These are phyloP conservation scores for Diarsia mendica DNA, from an alignment of 2,888 invertebrate genomes.

Conservation along the genomic window DNA sequence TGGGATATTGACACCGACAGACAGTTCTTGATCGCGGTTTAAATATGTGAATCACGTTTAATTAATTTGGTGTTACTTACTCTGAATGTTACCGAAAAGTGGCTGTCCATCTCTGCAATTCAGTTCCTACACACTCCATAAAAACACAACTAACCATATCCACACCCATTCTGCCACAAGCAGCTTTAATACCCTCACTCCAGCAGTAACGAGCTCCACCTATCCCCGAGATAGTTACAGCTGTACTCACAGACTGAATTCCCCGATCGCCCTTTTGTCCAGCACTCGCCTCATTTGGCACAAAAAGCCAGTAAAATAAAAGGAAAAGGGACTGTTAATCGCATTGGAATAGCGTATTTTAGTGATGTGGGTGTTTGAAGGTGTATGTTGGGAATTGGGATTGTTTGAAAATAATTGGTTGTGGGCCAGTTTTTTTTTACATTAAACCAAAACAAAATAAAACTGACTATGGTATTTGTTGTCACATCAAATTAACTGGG, in stretches of 20 bases:
- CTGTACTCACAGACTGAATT: constrained; percentile 8
- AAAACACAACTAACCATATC: neutral
- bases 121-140: too few species aligned
- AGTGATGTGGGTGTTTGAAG: neutral
- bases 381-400: neutral
- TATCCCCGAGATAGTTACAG: constrained; percentile 22
- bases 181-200: constrained; percentile 26
- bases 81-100: neutral
- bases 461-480: too few species aligned
- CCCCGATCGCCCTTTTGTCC: constrained; percentile 50
- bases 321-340: constrained; percentile 37
- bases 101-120: neutral
- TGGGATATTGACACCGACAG: too few species aligned
- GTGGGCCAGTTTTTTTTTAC: neutral
- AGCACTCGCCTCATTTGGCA: constrained; percentile 38
- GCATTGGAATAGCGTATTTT: constrained; percentile 41
- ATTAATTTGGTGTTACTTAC: neutral
- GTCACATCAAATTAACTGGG: too few species aligned
- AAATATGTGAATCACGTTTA: neutral
- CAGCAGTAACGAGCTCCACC: constrained; percentile 29
- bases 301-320: constrained; percentile 52
- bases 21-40: too few species aligned
- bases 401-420: constrained; percentile 1
- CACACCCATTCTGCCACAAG: neutral
- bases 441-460: too few species aligned